Percentiles rank a stretch among this genome's conserved stretches.
Conservation (phyloP, 2,888 invertebrate genomes). For the Sesia bembeciformis region DNA sequence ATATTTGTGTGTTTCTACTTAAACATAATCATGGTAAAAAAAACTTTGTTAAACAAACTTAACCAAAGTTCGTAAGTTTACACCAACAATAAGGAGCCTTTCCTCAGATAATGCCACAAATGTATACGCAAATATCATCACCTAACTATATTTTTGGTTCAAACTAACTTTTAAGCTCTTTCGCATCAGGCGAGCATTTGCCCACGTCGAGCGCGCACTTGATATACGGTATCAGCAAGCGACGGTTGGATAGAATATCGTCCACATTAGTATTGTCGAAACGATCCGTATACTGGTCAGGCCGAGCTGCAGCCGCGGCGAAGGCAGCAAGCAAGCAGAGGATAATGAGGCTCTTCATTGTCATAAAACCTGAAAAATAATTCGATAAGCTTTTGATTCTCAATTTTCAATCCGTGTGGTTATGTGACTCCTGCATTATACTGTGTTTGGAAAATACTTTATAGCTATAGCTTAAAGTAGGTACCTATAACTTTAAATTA, state of each 20-base stretch:
- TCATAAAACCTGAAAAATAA: not conserved
- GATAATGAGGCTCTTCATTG: conserved; percentile 11
- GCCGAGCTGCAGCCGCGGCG: conserved; percentile 8
- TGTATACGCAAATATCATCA: not conserved
- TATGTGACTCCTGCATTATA: no score
- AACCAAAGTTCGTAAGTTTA: no score
- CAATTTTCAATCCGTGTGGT: no score
- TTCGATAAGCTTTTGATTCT: no score
- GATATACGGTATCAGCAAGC: conserved; percentile 76
- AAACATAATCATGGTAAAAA: no score
- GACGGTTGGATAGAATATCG: conserved; percentile 74
- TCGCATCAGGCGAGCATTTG: conserved; percentile 76
- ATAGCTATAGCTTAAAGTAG: no score
- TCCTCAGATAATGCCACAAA: no score
- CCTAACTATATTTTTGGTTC: not conserved
- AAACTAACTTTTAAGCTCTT: conserved; percentile 72
- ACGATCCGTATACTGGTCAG: conserved; percentile 64
- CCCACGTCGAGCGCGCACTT: conserved; percentile 75
- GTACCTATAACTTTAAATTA: no score
- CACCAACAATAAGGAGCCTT: no score
- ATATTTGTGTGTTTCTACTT: no score
- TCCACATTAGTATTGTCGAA: conserved; percentile 79
- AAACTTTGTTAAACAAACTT: no score
- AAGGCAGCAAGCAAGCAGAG: conserved; percentile 16
- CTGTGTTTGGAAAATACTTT: no score